Evolutionary conservation across 2,113 vertebrate species (phyloP).

Genomic region (Podarcis muralis): DNA sequence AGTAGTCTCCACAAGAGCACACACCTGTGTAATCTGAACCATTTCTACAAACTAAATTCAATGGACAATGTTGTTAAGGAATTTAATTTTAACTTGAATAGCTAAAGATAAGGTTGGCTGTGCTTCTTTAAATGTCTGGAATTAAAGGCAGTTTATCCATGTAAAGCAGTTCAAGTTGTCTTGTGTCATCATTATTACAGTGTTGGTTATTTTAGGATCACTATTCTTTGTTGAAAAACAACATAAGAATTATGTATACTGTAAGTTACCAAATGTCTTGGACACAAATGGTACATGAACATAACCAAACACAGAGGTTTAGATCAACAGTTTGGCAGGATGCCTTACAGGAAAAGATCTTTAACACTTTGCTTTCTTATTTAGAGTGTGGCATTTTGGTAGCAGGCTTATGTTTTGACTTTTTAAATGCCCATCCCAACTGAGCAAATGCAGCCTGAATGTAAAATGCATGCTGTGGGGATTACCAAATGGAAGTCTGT

Average conservation of each 20-base stretch:
- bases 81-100: neutral
- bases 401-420: neutral
- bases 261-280: neutral
- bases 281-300: neutral
- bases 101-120: neutral
- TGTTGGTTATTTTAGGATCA: neutral
- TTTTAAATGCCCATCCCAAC: neutral
- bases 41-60: neutral
- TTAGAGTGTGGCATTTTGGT: conserved; percentile 2
- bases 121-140: neutral
- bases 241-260: neutral
- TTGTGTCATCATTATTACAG: neutral
- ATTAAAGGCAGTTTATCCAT: neutral
- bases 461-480: neutral
- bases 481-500: neutral
- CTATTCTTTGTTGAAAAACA: neutral
- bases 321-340: conserved; percentile 31
- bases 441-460: neutral
- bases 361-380: neutral
- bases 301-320: conserved; percentile 20
- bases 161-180: neutral
- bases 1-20: neutral
- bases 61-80: neutral
- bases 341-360: conserved; percentile 14
- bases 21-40: neutral